These are phyloP conservation scores for Latrodectus geometricus DNA, from an alignment of 1,140 invertebrate species.

Conservation along the genomic window DNA sequence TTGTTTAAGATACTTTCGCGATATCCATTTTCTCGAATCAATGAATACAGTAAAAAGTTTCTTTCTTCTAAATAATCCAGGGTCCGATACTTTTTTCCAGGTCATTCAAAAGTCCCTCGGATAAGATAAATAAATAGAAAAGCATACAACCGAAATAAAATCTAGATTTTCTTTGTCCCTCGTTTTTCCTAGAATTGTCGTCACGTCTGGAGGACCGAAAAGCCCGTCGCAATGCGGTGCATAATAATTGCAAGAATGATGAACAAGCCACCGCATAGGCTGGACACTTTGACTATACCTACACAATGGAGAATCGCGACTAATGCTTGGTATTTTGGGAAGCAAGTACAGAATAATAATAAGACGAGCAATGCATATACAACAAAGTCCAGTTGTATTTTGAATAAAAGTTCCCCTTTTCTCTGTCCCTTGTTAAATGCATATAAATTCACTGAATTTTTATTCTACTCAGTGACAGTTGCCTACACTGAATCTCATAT, in stretches of 20 bases:
- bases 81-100: background rate
- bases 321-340: constrained; percentile 33
- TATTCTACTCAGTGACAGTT: constrained; percentile 12
- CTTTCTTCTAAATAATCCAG: constrained; percentile 1
- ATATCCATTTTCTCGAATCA: background rate
- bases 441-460: constrained; percentile 18
- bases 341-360: constrained; percentile 1
- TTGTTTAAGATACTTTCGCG: background rate
- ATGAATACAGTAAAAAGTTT: background rate
- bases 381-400: constrained; percentile 7
- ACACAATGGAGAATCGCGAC: constrained; percentile 22
- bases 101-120: background rate
- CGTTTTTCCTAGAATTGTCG: constrained; percentile 21
- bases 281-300: constrained; percentile 20
- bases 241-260: constrained; percentile 46
- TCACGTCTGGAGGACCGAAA: constrained; percentile 18
- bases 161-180: constrained; percentile 31
- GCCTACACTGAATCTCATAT: background rate
- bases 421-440: background rate
- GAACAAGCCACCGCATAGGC: constrained; percentile 19
- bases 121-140: constrained; percentile 43
- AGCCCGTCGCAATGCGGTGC: constrained; percentile 28
- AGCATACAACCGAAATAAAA: constrained; percentile 7
- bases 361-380: background rate
- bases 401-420: constrained; percentile 16